phyloP scores from a whole-genome alignment of 2,113 vertebrate species.

The Dasyornis broadbenti region DNA sequence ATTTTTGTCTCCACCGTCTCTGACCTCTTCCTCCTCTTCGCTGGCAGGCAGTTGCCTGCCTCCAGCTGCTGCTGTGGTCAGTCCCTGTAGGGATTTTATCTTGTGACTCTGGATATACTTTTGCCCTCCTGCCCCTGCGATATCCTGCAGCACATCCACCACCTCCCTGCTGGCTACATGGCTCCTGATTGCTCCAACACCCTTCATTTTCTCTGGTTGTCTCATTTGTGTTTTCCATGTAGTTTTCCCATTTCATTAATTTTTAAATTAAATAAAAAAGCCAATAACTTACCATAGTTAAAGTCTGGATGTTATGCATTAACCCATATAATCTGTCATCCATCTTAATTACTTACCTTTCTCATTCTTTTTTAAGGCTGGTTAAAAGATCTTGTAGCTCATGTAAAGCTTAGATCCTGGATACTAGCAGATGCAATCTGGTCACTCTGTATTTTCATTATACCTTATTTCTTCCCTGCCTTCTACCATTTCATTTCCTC shows the following conservation, averaged over 20 bases:
- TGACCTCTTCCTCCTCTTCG: background rate
- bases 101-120: background rate
- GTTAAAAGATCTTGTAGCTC: background rate
- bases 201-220: background rate
- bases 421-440: background rate
- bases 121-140: background rate
- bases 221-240: background rate
- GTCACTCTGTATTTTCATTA: background rate
- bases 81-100: background rate
- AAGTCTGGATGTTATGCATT: background rate
- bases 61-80: background rate
- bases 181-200: background rate
- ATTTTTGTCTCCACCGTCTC: background rate
- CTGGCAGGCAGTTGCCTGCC: background rate
- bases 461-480: background rate
- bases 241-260: background rate
- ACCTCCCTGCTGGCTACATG: rapidly evolving
- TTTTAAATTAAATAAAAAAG: background rate
- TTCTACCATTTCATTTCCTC: background rate
- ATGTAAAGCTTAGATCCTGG: background rate
- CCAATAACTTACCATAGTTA: background rate
- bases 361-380: background rate
- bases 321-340: background rate
- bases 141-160: background rate
- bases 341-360: background rate